Conservation (phyloP, 2,888 invertebrate species). For the Tetranychus truncatus region DNA sequence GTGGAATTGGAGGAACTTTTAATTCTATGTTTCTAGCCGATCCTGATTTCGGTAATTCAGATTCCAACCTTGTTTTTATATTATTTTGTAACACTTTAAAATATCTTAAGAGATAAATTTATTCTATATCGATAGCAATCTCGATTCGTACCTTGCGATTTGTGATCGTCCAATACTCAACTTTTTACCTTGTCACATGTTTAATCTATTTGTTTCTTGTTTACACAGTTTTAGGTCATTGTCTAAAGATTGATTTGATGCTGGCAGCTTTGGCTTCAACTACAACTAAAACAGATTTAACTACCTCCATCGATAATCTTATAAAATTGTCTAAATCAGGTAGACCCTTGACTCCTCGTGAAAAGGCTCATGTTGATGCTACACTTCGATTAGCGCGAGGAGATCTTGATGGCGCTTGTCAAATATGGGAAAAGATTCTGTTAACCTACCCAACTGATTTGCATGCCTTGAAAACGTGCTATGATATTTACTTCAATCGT, state of each 20-base stretch:
- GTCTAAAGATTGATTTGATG: slow-evolving; percentile 34
- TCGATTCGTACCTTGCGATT: background rate
- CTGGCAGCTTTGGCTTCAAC: slow-evolving; percentile 33
- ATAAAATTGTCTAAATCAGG: slow-evolving; percentile 20
- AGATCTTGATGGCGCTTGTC: slow-evolving; percentile 32
- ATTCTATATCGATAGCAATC: too few relatives aligned
- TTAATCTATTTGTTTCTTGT: background rate
- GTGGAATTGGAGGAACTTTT: slow-evolving; percentile 34
- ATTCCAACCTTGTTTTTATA: too few relatives aligned
- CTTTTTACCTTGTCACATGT: background rate
- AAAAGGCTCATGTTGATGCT: slow-evolving; percentile 35
- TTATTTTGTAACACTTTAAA: too few relatives aligned
- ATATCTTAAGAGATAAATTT: too few relatives aligned
- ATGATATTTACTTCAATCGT: slow-evolving; percentile 36
- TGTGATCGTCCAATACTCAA: background rate
- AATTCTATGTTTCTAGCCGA: slow-evolving; percentile 34
- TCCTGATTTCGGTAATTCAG: slow-evolving; percentile 34
- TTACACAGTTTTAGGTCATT: slow-evolving; percentile 35
- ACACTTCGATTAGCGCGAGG: slow-evolving; percentile 34
- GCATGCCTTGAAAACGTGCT: slow-evolving; percentile 36
- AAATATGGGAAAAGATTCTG: slow-evolving; percentile 36
- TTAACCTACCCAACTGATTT: slow-evolving; percentile 35
- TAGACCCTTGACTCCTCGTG: slow-evolving; percentile 30
- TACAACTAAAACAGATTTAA: slow-evolving; percentile 31
- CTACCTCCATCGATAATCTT: slow-evolving; percentile 30